phyloP scores from a whole-genome alignment of 2,888 invertebrate genomes.

The Xylota sylvarum region DNA sequence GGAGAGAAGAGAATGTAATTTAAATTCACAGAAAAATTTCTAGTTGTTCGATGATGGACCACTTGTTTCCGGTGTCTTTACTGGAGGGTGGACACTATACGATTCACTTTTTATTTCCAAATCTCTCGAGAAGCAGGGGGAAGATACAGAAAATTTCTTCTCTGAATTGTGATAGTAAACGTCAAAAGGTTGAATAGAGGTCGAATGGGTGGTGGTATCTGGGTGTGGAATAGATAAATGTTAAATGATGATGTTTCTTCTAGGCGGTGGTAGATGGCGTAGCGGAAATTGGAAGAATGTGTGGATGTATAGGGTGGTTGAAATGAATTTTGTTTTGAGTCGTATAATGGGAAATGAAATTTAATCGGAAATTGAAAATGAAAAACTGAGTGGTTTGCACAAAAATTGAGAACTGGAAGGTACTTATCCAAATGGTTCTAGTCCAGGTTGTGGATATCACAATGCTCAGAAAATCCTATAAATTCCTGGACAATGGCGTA shows the following conservation, averaged over 20 bases:
- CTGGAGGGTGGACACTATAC: constrained; percentile 82
- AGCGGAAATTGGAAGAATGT: background rate
- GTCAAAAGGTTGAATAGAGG: constrained; percentile 84
- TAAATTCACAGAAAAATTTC: constrained; percentile 43
- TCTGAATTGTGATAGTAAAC: constrained; percentile 78
- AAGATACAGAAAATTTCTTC: constrained; percentile 62
- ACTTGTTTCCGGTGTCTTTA: constrained; percentile 79
- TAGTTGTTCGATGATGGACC: constrained; percentile 34
- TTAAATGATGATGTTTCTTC: background rate
- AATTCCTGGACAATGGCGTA: no score
- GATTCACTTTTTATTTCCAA: constrained; percentile 78
- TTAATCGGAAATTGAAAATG: background rate
- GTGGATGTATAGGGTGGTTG: no score
- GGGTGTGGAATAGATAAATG: constrained; percentile 72
- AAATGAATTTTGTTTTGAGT: background rate
- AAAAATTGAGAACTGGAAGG: no score
- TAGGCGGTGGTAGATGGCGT: constrained; percentile 25
- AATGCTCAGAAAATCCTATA: no score
- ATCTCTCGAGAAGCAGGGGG: constrained; percentile 50
- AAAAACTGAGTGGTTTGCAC: no score
- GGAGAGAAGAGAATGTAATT: constrained; percentile 30
- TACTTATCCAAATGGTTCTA: no score
- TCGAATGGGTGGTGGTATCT: constrained; percentile 78
- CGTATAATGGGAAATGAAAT: no score
- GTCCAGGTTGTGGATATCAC: no score